Evolutionary conservation across 1,140 invertebrate species (phyloP).

Genomic region (Lysiphlebus fabarum): DNA sequence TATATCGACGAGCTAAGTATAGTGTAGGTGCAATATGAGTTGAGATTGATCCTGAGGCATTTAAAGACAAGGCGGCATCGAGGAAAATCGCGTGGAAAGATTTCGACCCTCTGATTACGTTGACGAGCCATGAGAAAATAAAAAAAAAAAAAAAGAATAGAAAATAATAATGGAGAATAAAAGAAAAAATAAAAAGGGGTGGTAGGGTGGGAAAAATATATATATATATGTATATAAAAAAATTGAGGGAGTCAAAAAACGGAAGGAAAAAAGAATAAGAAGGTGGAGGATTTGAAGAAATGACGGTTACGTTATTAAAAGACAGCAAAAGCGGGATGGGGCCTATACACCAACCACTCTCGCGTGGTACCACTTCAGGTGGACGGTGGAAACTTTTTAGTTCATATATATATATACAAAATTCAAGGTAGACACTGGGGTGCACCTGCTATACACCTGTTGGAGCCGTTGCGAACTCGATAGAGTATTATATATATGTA

Average conservation of each 20-base stretch:
- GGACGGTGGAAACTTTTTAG: slow-evolving; percentile 42
- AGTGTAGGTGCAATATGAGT: too few relatives aligned
- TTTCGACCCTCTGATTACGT: slow-evolving; percentile 7
- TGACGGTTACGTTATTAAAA: slow-evolving; percentile 38
- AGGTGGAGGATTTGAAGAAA: slow-evolving; percentile 30
- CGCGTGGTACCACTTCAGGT: slow-evolving; percentile 47
- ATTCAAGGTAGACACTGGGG: slow-evolving; percentile 31
- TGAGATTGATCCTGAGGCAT: too few relatives aligned
- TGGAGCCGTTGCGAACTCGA: slow-evolving; percentile 34
- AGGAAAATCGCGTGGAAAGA: slow-evolving; percentile 9
- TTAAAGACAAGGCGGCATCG: not conserved
- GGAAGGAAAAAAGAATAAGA: slow-evolving; percentile 26
- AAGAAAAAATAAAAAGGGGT: too few relatives aligned
- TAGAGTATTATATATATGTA: slow-evolving; percentile 4
- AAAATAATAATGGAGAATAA: too few relatives aligned
- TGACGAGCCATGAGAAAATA: too few relatives aligned
- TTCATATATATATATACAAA: slow-evolving; percentile 20
- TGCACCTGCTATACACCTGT: slow-evolving; percentile 50
- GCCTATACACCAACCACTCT: slow-evolving; percentile 23
- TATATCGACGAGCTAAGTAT: too few relatives aligned
- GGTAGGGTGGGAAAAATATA: not conserved
- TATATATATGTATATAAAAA: too few relatives aligned
- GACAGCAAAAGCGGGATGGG: not conserved
- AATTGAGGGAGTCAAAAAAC: not conserved
- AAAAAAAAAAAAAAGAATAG: too few relatives aligned